These are phyloP conservation scores for Hyaena hyaena DNA, from an alignment of 2,113 vertebrate species.

Conservation along the genomic window DNA sequence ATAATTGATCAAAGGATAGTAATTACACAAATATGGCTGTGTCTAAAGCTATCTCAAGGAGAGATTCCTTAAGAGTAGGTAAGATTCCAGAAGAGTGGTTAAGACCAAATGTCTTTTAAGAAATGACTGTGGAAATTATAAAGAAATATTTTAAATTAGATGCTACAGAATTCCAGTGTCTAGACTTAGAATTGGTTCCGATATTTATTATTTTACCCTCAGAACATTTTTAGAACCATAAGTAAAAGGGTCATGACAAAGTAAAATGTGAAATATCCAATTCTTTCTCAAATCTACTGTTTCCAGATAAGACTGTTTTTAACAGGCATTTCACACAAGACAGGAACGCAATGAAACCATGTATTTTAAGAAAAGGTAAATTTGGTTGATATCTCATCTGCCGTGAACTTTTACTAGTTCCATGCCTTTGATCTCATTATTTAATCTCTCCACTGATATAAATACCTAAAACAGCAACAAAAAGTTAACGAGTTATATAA, in stretches of 20 bases:
- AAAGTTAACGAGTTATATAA: background rate
- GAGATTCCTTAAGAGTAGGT: background rate
- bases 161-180: background rate
- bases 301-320: background rate
- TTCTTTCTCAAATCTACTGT: conserved; percentile 1
- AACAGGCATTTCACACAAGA: background rate
- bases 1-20: background rate
- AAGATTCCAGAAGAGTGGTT: background rate
- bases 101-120: background rate
- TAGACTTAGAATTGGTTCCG: background rate
- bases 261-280: conserved; percentile 9
- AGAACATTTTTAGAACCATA: conserved; percentile 3
- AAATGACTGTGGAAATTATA: background rate
- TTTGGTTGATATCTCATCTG: background rate
- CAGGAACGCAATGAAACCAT: background rate
- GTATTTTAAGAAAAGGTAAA: background rate
- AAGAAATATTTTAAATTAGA: background rate
- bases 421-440: conserved; percentile 17
- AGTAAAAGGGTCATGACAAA: background rate
- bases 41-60: background rate
- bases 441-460: conserved; percentile 30
- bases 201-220: background rate
- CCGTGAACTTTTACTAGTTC: background rate
- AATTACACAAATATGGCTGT: background rate
- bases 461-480: background rate